Conservation (phyloP, 2,797 vertebrate genomes). For the Sebastes elongatus region DNA sequence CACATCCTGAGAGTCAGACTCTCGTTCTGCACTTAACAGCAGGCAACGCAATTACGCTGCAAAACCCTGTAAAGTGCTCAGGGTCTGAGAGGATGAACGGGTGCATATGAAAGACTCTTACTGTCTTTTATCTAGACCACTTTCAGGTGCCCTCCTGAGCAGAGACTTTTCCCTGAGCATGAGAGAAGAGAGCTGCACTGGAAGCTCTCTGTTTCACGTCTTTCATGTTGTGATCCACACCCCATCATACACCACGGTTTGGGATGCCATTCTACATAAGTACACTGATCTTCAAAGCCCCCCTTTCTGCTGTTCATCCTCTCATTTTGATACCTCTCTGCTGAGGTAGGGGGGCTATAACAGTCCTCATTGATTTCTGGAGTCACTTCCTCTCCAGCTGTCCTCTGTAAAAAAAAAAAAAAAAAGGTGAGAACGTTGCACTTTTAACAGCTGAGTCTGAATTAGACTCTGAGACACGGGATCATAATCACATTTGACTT, state of each 20-base stretch:
- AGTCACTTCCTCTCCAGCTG: slow-evolving; percentile 45
- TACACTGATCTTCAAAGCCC: slow-evolving; percentile 67
- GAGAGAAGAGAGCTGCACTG: slow-evolving; percentile 42
- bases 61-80: slow-evolving; percentile 64
- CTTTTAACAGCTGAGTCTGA: slow-evolving; percentile 38
- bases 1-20: slow-evolving; percentile 79
- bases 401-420: background rate
- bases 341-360: slow-evolving; percentile 23
- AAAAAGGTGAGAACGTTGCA: slow-evolving; percentile 38
- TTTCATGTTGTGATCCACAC: slow-evolving; percentile 63
- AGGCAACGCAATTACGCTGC: slow-evolving; percentile 76
- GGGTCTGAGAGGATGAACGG: slow-evolving; percentile 63
- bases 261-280: slow-evolving; percentile 56
- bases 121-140: slow-evolving; percentile 66
- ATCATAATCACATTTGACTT: slow-evolving; percentile 70
- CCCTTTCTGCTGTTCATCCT: slow-evolving; percentile 22
- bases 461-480: slow-evolving; percentile 46
- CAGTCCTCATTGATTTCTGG: slow-evolving; percentile 53
- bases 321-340: slow-evolving; percentile 35
- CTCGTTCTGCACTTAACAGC: slow-evolving; percentile 77
- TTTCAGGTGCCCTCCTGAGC: slow-evolving; percentile 63
- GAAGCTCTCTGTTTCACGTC: slow-evolving; percentile 37
- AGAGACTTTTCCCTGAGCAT: slow-evolving; percentile 45
- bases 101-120: slow-evolving; percentile 64
- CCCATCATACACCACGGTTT: slow-evolving; percentile 51